Evolutionary conservation across 1,140 invertebrate species (phyloP).

Genomic region (Pollicipes pollicipes): DNA sequence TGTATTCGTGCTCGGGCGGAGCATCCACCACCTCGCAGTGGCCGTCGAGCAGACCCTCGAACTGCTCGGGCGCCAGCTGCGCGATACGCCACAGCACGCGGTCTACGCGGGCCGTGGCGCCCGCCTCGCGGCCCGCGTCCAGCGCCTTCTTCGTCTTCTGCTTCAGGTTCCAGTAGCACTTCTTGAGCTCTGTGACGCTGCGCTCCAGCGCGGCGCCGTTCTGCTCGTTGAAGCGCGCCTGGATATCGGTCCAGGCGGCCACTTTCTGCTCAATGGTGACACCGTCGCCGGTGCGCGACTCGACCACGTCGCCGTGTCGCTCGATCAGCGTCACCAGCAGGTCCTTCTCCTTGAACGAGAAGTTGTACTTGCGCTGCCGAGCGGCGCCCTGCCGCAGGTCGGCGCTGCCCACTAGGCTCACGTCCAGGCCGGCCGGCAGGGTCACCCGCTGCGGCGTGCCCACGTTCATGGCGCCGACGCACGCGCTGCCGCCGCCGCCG

Average conservation of each 20-base stretch:
- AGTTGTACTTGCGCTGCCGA: slow-evolving; percentile 4
- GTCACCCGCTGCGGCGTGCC: not conserved
- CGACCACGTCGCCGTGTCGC: not conserved
- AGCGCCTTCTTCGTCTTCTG: slow-evolving; percentile 5
- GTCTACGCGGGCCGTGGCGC: not conserved
- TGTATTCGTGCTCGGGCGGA: not conserved
- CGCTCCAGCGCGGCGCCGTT: not conserved
- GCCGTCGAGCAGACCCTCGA: not conserved
- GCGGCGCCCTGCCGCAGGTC: not conserved
- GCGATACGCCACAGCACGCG: slow-evolving; percentile 3
- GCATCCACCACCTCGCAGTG: not conserved
- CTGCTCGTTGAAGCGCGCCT: not conserved
- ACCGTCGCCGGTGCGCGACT: not conserved
- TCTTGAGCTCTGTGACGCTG: slow-evolving; percentile 1
- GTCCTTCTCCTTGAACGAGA: not conserved
- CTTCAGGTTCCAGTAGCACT: slow-evolving; percentile 6
- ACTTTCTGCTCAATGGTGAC: slow-evolving; percentile 3
- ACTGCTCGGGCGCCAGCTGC: slow-evolving; percentile 4
- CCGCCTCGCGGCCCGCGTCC: not conserved
- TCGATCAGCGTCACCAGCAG: slow-evolving; percentile 3
- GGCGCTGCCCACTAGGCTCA: not conserved
- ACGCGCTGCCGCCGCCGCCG: too few species aligned
- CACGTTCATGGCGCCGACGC: not conserved
- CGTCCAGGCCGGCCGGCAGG: slow-evolving; percentile 1
- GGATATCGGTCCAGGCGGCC: not conserved